Base-by-base conservation (phyloP, 2,888 invertebrate species). In the Elysia crispata region DNA sequence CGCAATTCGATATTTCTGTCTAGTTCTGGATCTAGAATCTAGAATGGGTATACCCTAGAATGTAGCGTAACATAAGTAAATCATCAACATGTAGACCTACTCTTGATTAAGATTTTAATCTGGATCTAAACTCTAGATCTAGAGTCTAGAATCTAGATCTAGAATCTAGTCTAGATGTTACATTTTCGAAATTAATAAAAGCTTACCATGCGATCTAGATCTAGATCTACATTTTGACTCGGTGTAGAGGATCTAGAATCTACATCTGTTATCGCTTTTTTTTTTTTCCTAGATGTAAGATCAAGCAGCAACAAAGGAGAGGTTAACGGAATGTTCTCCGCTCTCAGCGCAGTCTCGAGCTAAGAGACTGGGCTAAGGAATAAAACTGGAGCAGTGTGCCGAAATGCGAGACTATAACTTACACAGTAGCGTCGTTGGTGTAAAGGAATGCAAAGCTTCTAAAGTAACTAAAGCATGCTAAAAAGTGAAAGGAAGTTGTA, bases 301-400 rank as follows among this genome's bases (percentile, higher is more conserved):
- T 41, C 41, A 49, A 41, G 74, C 79, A 74, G 73, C 74, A 64
- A 79, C 76, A 76, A 82, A 82, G 77, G 76, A 79, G 66, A 79
- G 82, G 77, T 62, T 80, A 77, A 77, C 77, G 82, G 80, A 82
- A 82, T 77, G 80, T 49, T 72, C 77, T 50, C 50, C 73, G 73
- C 73, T 25, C 73, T n/a, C 41, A 49, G 50, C 50, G 41, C 23
- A 11, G 73, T 41, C 54, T 73, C 64, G 69, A 50, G 54, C 67
- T 50, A 74, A 54, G n/a, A 66, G 79, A 41, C 73, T n/a, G 57
- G 5, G 67, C 64, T 25, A 28, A 74, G 62, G 62, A 33, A 28
- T 28, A 15, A 31, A 76, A 70, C n/a, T 66, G 79, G 54, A 41
- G 28, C 41, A 28, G 23, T 67, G 54, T 54, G 20, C 18, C 28